Conservation (phyloP, 2,797 vertebrate species). For the Chloroceryle amazona region DNA sequence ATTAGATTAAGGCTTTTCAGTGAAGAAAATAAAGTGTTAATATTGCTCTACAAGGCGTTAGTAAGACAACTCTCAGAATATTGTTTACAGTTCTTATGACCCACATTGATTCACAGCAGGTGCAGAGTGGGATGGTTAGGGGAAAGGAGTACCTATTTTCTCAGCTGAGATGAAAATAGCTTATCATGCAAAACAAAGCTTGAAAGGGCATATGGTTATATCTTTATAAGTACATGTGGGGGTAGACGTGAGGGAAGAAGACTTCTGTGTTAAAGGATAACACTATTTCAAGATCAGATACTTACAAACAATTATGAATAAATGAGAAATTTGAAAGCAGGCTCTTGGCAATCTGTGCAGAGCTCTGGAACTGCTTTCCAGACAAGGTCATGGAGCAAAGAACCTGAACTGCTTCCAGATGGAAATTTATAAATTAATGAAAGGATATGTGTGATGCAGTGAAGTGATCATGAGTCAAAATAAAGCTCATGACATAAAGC, state of each 20-base stretch:
- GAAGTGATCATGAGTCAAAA: constrained; percentile 29
- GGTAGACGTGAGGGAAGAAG: constrained; percentile 18
- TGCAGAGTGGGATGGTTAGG: constrained; percentile 59
- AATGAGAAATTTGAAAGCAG: constrained; percentile 14
- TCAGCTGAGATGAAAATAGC: constrained; percentile 65
- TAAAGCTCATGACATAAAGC: not conserved
- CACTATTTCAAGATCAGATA: constrained; percentile 51
- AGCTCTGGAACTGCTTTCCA: constrained; percentile 44
- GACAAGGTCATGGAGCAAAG: not conserved
- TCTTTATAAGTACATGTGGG: constrained; percentile 29
- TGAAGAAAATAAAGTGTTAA: constrained; percentile 26
- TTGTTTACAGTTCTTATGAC: constrained; percentile 64
- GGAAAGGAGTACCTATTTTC: constrained; percentile 65
- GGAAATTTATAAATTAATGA: constrained; percentile 48
- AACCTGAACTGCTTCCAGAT: constrained; percentile 39
- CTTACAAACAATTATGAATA: constrained; percentile 55
- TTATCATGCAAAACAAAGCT: constrained; percentile 63
- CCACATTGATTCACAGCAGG: constrained; percentile 63
- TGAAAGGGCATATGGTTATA: constrained; percentile 65
- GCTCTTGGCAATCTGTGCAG: constrained; percentile 42
- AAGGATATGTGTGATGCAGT: not conserved
- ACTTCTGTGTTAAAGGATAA: constrained; percentile 30
- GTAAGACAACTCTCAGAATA: not conserved
- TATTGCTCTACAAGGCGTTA: not conserved
- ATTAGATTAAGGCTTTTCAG: not conserved